phyloP scores from a whole-genome alignment of 2,113 vertebrate species.

The Ptyas mucosa region DNA sequence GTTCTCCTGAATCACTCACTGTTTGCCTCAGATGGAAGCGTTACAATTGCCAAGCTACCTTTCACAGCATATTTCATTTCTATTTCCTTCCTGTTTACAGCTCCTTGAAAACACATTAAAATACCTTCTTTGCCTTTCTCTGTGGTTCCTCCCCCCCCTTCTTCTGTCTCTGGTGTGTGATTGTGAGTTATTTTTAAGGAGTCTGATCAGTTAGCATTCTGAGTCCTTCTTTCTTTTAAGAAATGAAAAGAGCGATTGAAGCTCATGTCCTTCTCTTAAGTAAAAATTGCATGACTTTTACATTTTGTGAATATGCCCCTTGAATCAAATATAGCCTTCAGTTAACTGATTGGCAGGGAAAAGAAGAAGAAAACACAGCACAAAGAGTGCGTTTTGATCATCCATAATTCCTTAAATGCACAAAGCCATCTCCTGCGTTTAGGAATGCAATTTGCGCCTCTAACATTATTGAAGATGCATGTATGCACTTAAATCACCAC shows the following conservation, averaged over 20 bases:
- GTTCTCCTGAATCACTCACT: neutral
- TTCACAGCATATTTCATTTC: conserved; percentile 8
- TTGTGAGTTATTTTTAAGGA: conserved; percentile 34
- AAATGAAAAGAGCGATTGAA: conserved; percentile 40
- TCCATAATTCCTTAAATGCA: conserved; percentile 27
- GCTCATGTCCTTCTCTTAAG: neutral
- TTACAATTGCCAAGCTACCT: neutral
- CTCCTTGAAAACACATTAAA: conserved; percentile 37
- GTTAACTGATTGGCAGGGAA: conserved; percentile 45
- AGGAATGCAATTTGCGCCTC: neutral
- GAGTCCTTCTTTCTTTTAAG: conserved; percentile 22
- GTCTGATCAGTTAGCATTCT: conserved; percentile 12
- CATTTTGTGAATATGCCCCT: conserved; percentile 42
- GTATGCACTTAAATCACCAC: neutral
- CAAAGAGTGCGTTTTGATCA: conserved; percentile 42
- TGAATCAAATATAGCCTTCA: conserved; percentile 36
- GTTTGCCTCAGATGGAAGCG: conserved; percentile 6
- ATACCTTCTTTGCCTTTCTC: conserved; percentile 18
- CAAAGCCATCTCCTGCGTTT: conserved; percentile 28
- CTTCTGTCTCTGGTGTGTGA: conserved; percentile 26
- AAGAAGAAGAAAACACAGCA: conserved; percentile 23
- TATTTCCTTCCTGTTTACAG: conserved; percentile 30
- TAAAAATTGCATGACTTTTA: conserved; percentile 26
- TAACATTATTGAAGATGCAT: conserved; percentile 13
- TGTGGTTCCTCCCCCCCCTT: neutral